Evolutionary conservation across 2,113 vertebrate species (phyloP).

Genomic region (Nothoprocta perdicaria): DNA sequence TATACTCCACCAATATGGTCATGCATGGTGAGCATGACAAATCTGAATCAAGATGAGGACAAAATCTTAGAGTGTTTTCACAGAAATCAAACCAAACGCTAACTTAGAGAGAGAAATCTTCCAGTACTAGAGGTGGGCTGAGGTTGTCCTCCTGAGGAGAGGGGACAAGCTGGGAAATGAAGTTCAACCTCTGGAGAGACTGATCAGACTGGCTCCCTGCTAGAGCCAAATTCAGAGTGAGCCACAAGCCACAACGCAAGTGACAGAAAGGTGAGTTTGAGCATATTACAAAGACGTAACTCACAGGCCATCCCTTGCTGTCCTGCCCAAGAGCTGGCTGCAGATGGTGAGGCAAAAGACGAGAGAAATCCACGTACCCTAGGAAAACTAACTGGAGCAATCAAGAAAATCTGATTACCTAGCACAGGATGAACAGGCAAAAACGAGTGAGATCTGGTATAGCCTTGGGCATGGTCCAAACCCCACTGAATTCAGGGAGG

Average conservation of each 20-base stretch:
- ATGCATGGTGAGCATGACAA: neutral
- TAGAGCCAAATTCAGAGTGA: neutral
- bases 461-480: neutral
- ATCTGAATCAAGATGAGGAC: neutral
- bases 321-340: neutral
- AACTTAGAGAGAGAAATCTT: neutral
- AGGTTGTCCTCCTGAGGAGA: neutral
- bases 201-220: neutral
- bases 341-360: neutral
- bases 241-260: neutral
- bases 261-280: neutral
- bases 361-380: neutral
- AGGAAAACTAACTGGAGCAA: neutral
- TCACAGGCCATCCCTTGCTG: neutral
- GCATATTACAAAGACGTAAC: rapidly evolving
- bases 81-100: neutral
- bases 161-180: neutral
- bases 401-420: neutral
- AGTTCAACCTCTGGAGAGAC: neutral
- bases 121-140: neutral
- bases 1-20: neutral
- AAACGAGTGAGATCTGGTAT: neutral
- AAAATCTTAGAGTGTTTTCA: neutral
- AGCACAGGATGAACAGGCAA: neutral
- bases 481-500: neutral